A percentile compares a stretch with the other conserved stretches of the same genome.
phyloP scores from a whole-genome alignment of 2,888 invertebrate species.

The Phoronis australis region DNA sequence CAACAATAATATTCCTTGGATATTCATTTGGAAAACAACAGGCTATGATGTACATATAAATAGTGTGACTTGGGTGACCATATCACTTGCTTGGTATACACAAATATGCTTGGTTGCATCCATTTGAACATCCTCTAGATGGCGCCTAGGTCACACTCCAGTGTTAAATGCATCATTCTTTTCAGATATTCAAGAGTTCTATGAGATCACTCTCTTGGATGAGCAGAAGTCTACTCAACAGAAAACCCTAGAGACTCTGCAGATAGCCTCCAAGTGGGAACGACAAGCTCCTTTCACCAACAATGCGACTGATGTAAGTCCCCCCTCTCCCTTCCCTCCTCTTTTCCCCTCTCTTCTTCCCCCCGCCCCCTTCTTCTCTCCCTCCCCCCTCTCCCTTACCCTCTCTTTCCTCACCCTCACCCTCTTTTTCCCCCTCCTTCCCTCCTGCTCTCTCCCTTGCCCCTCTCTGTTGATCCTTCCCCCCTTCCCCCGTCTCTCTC shows the following conservation, averaged over 20 bases:
- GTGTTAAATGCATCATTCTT: too few species aligned
- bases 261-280: slow-evolving; percentile 60
- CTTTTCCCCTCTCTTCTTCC: not conserved
- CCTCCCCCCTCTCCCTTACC: not conserved
- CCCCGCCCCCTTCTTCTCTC: not conserved
- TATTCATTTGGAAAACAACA: too few species aligned
- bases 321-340: not conserved
- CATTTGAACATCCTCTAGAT: too few species aligned
- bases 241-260: slow-evolving; percentile 90
- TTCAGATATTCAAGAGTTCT: slow-evolving; percentile 95
- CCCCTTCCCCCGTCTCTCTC: not conserved
- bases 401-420: not conserved
- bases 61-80: too few species aligned
- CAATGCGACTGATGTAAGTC: slow-evolving; percentile 28
- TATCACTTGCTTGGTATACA: too few species aligned
- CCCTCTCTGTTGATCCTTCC: not conserved
- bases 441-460: not conserved
- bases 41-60: too few species aligned
- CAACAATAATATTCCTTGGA: too few species aligned
- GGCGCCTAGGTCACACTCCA: too few species aligned
- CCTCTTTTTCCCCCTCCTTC: not conserved
- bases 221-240: slow-evolving; percentile 91
- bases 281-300: slow-evolving; percentile 32
- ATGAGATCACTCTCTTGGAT: slow-evolving; percentile 92
- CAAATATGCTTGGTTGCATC: too few species aligned